Conservation (phyloP, 2,888 invertebrate species). For the Venusia cambrica region DNA sequence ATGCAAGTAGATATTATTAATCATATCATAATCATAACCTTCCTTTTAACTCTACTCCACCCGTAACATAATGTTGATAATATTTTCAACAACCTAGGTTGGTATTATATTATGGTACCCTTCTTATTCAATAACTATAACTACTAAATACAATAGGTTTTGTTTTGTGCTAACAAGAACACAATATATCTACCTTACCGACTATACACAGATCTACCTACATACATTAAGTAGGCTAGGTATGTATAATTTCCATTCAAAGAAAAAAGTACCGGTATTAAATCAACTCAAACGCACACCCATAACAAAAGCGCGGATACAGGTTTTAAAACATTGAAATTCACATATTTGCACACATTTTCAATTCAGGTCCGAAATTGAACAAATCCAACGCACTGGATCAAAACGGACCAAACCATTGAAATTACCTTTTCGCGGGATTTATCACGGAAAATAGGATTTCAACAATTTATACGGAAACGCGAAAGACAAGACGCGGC, state of each 20-base stretch:
- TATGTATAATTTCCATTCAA: conserved; percentile 10
- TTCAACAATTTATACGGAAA: conserved; percentile 51
- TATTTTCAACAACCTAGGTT: too few relatives aligned
- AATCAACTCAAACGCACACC: conserved; percentile 41
- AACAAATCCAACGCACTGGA: conserved; percentile 29
- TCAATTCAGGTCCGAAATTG: conserved; percentile 9
- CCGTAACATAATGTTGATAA: too few relatives aligned
- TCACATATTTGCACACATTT: conserved; percentile 6
- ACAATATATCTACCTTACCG: too few relatives aligned
- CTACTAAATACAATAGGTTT: too few relatives aligned
- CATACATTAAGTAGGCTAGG: conserved; percentile 9
- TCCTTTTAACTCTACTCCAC: too few relatives aligned
- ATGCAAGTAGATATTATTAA: too few relatives aligned
- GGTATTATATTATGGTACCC: too few relatives aligned
- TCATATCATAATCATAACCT: too few relatives aligned
- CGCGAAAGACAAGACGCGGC: conserved; percentile 64
- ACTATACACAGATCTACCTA: too few relatives aligned
- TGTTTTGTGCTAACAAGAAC: too few relatives aligned
- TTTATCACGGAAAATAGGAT: conserved; percentile 40
- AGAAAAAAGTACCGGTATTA: conserved; percentile 34
- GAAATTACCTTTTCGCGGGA: conserved; percentile 63
- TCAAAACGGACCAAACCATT: too few relatives aligned
- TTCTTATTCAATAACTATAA: too few relatives aligned
- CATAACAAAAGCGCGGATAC: conserved; percentile 44
- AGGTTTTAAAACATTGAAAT: conserved; percentile 29